Percentiles rank a stretch among this genome's conserved stretches.
Evolutionary conservation across 2,113 vertebrate species (phyloP).

Genomic region (Abramis brama): DNA sequence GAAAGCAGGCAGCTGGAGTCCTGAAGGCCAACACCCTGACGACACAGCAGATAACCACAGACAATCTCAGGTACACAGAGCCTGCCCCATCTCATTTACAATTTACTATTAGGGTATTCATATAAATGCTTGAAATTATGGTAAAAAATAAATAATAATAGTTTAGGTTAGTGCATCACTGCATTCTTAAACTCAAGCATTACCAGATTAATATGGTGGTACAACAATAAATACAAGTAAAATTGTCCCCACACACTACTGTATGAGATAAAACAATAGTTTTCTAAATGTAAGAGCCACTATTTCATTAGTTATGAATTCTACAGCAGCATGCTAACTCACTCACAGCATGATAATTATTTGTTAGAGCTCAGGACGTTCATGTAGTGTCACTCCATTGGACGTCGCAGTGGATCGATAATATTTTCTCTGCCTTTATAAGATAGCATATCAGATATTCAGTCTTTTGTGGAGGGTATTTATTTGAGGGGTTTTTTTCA

Average conservation of each 20-base stretch:
- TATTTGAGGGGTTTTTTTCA: constrained; percentile 28
- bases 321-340: background rate
- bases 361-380: background rate
- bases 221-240: background rate
- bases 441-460: constrained; percentile 23
- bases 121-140: background rate
- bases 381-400: background rate
- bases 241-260: background rate
- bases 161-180: background rate
- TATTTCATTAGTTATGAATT: background rate
- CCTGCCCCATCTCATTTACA: background rate
- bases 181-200: background rate
- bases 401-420: constrained; percentile 1
- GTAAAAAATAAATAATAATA: background rate
- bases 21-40: constrained; percentile 80
- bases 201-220: background rate
- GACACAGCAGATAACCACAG: constrained; percentile 82
- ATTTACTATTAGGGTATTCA: background rate
- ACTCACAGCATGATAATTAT: background rate
- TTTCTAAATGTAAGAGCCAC: background rate
- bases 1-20: constrained; percentile 91
- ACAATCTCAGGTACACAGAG: constrained; percentile 84
- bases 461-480: constrained; percentile 25
- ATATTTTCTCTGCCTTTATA: constrained; percentile 19
- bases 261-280: background rate